Conservation (phyloP, 2,113 vertebrate genomes). For the Eulemur rufifrons region DNA sequence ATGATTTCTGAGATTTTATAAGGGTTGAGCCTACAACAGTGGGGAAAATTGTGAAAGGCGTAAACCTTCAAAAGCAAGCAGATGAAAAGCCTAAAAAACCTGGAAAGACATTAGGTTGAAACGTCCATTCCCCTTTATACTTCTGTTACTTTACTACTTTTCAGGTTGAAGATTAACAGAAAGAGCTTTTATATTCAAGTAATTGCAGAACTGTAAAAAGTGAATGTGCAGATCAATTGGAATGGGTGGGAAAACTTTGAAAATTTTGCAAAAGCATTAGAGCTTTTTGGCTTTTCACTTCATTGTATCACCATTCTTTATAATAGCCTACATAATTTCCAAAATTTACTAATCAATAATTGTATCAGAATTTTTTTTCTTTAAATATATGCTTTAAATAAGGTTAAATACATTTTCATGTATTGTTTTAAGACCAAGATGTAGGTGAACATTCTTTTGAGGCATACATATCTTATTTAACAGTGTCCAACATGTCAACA, state of each 20-base stretch:
- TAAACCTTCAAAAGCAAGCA: slow-evolving; percentile 42
- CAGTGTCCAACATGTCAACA: background rate
- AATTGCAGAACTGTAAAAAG: background rate
- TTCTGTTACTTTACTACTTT: slow-evolving; percentile 24
- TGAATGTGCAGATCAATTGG: background rate
- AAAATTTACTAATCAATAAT: background rate
- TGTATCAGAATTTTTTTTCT: background rate
- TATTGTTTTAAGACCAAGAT: background rate
- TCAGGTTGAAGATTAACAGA: slow-evolving; percentile 49
- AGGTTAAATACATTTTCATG: background rate
- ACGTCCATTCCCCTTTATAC: background rate
- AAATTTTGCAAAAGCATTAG: background rate
- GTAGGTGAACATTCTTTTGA: background rate
- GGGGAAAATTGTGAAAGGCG: background rate
- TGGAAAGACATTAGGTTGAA: background rate
- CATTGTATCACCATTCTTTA: background rate
- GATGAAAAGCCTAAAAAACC: background rate
- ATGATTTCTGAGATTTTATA: background rate
- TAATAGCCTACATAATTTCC: slow-evolving; percentile 15
- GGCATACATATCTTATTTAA: background rate
- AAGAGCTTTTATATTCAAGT: slow-evolving; percentile 32
- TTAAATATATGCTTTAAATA: background rate
- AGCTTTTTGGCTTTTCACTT: background rate
- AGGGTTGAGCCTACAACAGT: background rate
- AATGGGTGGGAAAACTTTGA: background rate